Conservation (phyloP, 2,797 vertebrate genomes). For the Periparus ater region DNA sequence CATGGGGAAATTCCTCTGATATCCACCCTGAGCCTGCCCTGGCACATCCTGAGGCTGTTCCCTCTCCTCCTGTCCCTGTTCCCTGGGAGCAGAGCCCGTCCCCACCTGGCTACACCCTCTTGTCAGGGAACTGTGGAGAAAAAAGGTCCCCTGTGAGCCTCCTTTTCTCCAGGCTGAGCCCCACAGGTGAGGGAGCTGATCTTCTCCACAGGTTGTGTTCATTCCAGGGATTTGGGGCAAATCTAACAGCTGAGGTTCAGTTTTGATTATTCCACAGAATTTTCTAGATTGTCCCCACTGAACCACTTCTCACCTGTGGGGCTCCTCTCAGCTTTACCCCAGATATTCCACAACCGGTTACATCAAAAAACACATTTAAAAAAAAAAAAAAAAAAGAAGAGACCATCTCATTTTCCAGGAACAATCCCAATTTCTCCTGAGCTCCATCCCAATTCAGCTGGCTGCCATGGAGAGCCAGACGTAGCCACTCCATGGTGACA, state of each 20-base stretch:
- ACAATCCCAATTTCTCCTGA: rapidly evolving
- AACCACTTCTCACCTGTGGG: rapidly evolving
- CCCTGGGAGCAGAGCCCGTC: neutral
- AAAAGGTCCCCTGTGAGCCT: neutral
- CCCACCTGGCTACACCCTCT: neutral
- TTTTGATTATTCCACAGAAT: neutral
- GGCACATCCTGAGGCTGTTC: rapidly evolving
- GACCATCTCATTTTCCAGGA: neutral
- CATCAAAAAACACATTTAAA: neutral
- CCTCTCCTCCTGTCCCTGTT: neutral
- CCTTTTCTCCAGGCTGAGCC: neutral
- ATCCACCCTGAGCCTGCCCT: rapidly evolving
- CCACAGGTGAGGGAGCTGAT: neutral
- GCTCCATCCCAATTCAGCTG: neutral
- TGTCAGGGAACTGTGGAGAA: neutral
- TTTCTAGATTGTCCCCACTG: neutral
- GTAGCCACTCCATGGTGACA: neutral
- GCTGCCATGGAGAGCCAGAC: rapidly evolving
- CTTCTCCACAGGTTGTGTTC: neutral
- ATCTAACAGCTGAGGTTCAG: neutral
- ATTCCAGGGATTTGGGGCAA: neutral
- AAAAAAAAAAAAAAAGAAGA: neutral
- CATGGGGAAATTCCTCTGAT: neutral
- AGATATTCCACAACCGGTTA: neutral
- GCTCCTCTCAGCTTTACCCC: neutral